Evolutionary conservation across 2,797 vertebrate species (phyloP), one percentile per base, ranked within the genome.

Genomic region (Pseudomugil tenellus): DNA sequence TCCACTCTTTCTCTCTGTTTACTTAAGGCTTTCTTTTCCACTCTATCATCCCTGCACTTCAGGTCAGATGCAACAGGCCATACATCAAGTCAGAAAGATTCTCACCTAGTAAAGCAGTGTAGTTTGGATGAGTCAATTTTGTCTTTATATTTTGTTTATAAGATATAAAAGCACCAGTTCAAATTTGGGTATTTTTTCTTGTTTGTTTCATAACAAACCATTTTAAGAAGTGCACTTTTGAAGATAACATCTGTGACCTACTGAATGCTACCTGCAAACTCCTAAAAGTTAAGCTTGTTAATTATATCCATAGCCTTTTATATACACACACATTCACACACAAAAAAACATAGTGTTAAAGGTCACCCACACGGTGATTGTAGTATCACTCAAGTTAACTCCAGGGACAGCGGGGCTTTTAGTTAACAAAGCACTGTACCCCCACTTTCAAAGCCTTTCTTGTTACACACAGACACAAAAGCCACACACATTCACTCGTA

Each of bases 371-470:
- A 84, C 71, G 87, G 81, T 78, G 78, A 57, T 71, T 75, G 63
- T 78, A 71, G 68, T 72, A 79, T 79, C 56, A 23, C 65, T 78
- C 57, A 80, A 80, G 74, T 80, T 80, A 79, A 83, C 87, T 84
- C 79, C 72, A 63, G 73, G 79, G 80, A 83, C 75, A 80, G 81
- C 76, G 14, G 63, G 58, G 76, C 84, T 89, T 90, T 85, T 84
- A 80, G 88, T 90, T 90, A 90, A 85, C 89, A 87, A 86, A 87
- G 84, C 72, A 58, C 83, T 85, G 77, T 76, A 82, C 72, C 76
- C 80, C 67, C 26, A 56, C 78, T 87, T 87, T 81, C 77, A 84
- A 87, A 92, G 88, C 84, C 76, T 87, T 89, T 76, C 78, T 89
- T 84, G 77, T 80, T 70, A 60, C 35, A 48, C 61, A 54, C 58